Percentiles rank a stretch among this genome's conserved stretches.
phyloP scores from a whole-genome alignment of 2,113 vertebrate species.

The Scomber japonicus region DNA sequence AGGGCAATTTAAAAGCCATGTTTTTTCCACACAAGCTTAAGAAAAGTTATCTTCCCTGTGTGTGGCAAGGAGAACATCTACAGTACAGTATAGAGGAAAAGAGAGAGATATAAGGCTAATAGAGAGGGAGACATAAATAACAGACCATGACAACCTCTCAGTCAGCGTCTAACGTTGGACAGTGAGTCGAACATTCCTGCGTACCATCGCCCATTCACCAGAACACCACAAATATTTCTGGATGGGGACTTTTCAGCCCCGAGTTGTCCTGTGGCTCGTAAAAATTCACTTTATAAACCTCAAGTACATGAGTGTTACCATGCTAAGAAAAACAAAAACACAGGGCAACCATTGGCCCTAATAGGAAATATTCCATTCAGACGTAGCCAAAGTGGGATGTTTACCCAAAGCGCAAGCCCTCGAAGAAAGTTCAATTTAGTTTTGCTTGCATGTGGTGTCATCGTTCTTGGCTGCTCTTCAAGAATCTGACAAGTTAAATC shows the following conservation, averaged over 20 bases:
- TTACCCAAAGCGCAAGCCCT: conserved; percentile 47
- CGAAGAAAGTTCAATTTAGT: conserved; percentile 34
- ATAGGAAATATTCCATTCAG: conserved; percentile 58
- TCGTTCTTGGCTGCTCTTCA: conserved; percentile 19
- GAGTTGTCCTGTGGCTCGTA: conserved; percentile 50
- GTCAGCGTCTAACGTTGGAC: conserved; percentile 25
- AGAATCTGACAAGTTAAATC: conserved; percentile 16
- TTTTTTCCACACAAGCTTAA: background rate
- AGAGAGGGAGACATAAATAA: conserved; percentile 33
- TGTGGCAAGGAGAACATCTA: too few species aligned
- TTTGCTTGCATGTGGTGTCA: conserved; percentile 44
- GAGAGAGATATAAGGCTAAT: background rate
- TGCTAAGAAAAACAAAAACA: conserved; percentile 67
- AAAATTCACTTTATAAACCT: conserved; percentile 66
- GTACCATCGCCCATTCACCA: conserved; percentile 51
- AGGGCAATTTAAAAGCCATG: background rate
- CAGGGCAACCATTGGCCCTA: conserved; percentile 30
- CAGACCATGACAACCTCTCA: conserved; percentile 23
- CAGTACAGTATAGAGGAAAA: background rate
- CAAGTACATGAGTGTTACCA: conserved; percentile 59
- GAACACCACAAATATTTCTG: conserved; percentile 72
- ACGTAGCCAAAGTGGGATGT: conserved; percentile 15
- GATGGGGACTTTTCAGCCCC: conserved; percentile 54
- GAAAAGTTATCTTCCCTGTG: background rate
- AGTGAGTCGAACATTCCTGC: conserved; percentile 42